phyloP scores from a whole-genome alignment of 2,113 vertebrate genomes.

The Mesocricetus auratus region DNA sequence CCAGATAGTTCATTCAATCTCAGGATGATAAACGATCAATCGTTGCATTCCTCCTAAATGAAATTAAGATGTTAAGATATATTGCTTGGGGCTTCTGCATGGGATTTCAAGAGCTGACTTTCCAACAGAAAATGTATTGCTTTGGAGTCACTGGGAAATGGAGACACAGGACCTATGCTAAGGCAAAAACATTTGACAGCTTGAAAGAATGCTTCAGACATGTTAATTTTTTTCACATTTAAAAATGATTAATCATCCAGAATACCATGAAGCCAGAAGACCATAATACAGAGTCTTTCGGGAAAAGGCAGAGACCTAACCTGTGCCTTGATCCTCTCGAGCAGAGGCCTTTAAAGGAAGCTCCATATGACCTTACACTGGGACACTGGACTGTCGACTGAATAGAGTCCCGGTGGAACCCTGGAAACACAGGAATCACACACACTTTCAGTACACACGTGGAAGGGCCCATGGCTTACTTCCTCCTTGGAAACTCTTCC shows the following conservation, averaged over 20 bases:
- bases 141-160: conserved; percentile 65
- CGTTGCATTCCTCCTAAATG: conserved; percentile 81
- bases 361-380: not conserved
- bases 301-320: not conserved
- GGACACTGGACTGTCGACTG: not conserved
- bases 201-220: conserved; percentile 61
- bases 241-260: conserved; percentile 75
- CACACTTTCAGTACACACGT: not conserved
- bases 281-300: not conserved
- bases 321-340: not conserved
- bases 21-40: conserved; percentile 82
- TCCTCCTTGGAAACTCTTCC: conserved; percentile 16
- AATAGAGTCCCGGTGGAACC: conserved; percentile 1
- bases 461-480: not conserved
- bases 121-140: conserved; percentile 71
- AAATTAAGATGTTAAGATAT: conserved; percentile 82
- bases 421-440: not conserved
- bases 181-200: conserved; percentile 55
- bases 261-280: conserved; percentile 45
- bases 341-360: conserved; percentile 29
- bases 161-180: conserved; percentile 50
- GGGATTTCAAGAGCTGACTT: conserved; percentile 63
- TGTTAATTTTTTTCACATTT: conserved; percentile 77
- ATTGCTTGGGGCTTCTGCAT: conserved; percentile 66
- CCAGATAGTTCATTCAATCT: conserved; percentile 81